Percentiles rank a stretch among this genome's conserved stretches.
Evolutionary conservation across 2,797 vertebrate genomes (phyloP).

Genomic region (Caiman crocodilus): DNA sequence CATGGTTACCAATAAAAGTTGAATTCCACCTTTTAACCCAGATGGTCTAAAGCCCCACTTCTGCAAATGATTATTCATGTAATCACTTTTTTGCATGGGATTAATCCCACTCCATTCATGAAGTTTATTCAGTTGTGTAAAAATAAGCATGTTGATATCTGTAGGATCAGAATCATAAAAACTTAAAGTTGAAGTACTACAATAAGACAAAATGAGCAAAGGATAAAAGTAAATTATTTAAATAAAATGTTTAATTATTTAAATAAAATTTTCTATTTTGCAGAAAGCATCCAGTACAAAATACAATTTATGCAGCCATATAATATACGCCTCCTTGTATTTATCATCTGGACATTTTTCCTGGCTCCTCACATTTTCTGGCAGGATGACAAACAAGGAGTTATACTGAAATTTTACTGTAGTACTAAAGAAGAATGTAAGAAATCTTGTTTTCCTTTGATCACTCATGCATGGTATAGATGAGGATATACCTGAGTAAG

Average conservation of each 20-base stretch:
- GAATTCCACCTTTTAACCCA: not conserved
- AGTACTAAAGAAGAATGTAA: not conserved
- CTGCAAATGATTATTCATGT: not conserved
- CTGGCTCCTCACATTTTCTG: not conserved
- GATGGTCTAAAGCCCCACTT: not conserved
- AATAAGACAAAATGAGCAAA: conserved; percentile 6
- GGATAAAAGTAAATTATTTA: not conserved
- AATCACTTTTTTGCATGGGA: not conserved
- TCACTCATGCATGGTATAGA: not conserved
- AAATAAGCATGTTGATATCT: not conserved
- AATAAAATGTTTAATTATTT: not conserved
- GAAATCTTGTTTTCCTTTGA: rapidly evolving
- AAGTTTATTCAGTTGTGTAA: not conserved
- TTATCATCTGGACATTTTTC: not conserved
- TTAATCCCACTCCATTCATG: not conserved
- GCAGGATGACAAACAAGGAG: not conserved
- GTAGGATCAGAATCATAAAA: not conserved
- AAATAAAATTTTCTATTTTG: not conserved
- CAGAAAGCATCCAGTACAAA: not conserved
- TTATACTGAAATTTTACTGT: not conserved
- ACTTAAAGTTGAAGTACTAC: not conserved
- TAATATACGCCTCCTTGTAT: not conserved
- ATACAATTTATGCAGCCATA: not conserved
- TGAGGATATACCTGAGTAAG: not conserved
- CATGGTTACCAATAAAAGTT: not conserved